Base-by-base conservation (phyloP, 2,113 vertebrate genomes). In the Pardalotus punctatus region DNA sequence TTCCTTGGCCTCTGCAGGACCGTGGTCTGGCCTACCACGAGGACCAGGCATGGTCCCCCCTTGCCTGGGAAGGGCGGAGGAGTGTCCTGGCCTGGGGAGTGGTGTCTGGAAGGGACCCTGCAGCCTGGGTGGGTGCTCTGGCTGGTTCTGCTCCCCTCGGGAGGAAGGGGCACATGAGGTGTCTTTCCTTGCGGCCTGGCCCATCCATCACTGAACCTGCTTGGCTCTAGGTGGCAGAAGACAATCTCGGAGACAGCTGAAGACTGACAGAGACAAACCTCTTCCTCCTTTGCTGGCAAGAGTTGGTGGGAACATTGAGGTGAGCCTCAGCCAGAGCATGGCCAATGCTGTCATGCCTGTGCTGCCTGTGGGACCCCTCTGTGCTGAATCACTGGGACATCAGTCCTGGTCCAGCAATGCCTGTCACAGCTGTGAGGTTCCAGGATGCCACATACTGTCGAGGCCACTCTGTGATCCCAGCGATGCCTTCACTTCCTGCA, bases 261-360 rank as follows among this genome's bases (percentile, higher is more conserved):
- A 99, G 97, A 98, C 98, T 3, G 99, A 99, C 96, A 97, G 99
- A 72, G 99, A 99, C 98, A 99, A 99, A 72, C 99, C 99, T 25
- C 98, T 99, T 56, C 99, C 99, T 0, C 99, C 99, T 14, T 97
- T 99, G 58, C 98, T 99, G 82, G 99, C 99, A 6, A 98, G 99
- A 38, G 99, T 99, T 3, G 99, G 99, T 24, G 99, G 99, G 54
- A 99, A 99, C 70, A 99, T 99, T 2, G 99, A 99, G 99, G 99
- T 99, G 95, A 96, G 45, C 40, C 36, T 29, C 45, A 43, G 25
- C 33, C 54, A 4, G n/a, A 50, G 66, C 19, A 2, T 0, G 4
- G 9, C 42, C 2, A 3, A 0, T 29, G 36, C 10, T 2, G 7
- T 4, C 11, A 38, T 40, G 36, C 42, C 6, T 0, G 1, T 38